A percentile compares a stretch with the other conserved stretches of the same genome.
These are phyloP conservation scores for Podiceps cristatus DNA, from an alignment of 2,113 vertebrate species.

Conservation along the genomic window DNA sequence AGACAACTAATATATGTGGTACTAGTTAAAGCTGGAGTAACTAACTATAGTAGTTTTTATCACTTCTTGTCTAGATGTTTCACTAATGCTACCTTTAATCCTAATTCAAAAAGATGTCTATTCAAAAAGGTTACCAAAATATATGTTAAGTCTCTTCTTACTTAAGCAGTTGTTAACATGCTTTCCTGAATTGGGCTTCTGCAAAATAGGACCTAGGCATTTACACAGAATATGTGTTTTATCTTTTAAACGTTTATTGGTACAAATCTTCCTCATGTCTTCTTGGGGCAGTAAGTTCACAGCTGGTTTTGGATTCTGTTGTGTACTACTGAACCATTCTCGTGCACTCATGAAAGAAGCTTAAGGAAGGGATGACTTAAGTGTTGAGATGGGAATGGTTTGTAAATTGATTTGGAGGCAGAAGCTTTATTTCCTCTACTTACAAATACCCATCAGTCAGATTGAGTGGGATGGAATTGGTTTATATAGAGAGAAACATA, in stretches of 20 bases:
- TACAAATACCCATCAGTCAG: neutral
- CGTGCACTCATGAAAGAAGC: neutral
- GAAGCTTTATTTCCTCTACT: neutral
- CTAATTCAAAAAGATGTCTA: neutral
- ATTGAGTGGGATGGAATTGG: neutral
- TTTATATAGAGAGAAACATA: neutral
- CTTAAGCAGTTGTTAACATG: neutral
- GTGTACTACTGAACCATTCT: neutral
- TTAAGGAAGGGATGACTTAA: neutral
- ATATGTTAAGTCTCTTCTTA: neutral
- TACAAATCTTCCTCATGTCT: neutral
- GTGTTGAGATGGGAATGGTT: neutral
- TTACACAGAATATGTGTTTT: neutral
- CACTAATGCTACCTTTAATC: neutral
- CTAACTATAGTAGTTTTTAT: neutral
- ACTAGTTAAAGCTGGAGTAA: neutral
- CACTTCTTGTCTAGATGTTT: neutral
- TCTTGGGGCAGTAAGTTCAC: neutral
- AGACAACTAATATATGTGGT: neutral
- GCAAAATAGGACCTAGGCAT: neutral
- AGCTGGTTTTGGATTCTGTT: neutral
- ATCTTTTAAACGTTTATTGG: neutral
- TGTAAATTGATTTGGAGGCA: neutral
- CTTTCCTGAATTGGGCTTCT: neutral
- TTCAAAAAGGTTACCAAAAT: neutral